phyloP scores from a whole-genome alignment of 2,888 invertebrate genomes.

The Eustalomyia histrio region DNA sequence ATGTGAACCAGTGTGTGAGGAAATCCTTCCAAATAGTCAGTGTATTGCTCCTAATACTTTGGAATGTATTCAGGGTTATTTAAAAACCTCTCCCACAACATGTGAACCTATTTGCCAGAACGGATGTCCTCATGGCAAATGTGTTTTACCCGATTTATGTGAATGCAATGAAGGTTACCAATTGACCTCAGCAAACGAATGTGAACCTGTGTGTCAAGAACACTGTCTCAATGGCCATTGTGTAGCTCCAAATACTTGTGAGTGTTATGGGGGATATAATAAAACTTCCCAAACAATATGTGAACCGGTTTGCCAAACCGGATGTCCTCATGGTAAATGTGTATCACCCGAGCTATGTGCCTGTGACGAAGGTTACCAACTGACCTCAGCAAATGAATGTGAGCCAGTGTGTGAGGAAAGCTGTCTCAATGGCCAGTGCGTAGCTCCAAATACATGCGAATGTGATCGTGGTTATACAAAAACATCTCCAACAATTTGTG shows the following conservation, averaged over 20 bases:
- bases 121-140: slow-evolving; percentile 85
- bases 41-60: slow-evolving; percentile 53
- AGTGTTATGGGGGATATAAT: slow-evolving; percentile 26
- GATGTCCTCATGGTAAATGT: slow-evolving; percentile 85
- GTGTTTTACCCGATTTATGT: slow-evolving; percentile 85
- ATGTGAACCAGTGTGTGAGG: slow-evolving; percentile 67
- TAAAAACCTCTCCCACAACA: not conserved
- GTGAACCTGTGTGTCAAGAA: slow-evolving; percentile 77
- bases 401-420: slow-evolving; percentile 58
- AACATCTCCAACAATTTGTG: slow-evolving; percentile 23
- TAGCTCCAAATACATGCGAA: slow-evolving; percentile 71
- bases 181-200: slow-evolving; percentile 73
- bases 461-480: slow-evolving; percentile 65
- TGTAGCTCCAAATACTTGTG: slow-evolving; percentile 72
- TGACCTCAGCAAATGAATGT: slow-evolving; percentile 51
- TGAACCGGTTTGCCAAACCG: slow-evolving; percentile 75
- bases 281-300: slow-evolving; percentile 40
- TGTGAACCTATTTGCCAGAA: slow-evolving; percentile 69
- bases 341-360: slow-evolving; percentile 82
- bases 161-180: slow-evolving; percentile 84
- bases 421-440: slow-evolving; percentile 72
- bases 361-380: slow-evolving; percentile 61
- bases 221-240: slow-evolving; percentile 73
- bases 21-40: slow-evolving; percentile 71
- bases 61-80: slow-evolving; percentile 79